Percentiles rank a stretch among this genome's conserved stretches.
phyloP scores from a whole-genome alignment of 2,797 vertebrate species.

The Gallinago solitaria region DNA sequence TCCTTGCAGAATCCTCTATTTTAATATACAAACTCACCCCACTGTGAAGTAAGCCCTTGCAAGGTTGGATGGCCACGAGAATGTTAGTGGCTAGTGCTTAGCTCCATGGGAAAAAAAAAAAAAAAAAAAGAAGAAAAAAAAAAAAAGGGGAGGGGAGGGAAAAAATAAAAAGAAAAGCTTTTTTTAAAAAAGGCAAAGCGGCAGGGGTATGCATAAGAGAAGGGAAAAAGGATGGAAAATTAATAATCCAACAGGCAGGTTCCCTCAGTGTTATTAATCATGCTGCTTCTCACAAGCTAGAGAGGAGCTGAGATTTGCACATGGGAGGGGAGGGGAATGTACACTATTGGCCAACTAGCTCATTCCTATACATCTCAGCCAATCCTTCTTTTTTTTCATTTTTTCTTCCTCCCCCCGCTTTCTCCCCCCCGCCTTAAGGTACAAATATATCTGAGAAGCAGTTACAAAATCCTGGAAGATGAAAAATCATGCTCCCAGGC shows the following conservation, averaged over 20 bases:
- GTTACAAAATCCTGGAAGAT: constrained; percentile 79
- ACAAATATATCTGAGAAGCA: constrained; percentile 80
- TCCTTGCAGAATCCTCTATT: constrained; percentile 64
- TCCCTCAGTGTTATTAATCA: constrained; percentile 87
- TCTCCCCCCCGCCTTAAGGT: constrained; percentile 69
- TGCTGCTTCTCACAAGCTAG: constrained; percentile 79
- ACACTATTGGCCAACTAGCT: constrained; percentile 79
- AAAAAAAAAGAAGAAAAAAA: neutral
- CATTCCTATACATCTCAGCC: constrained; percentile 83
- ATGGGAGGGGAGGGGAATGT: constrained; percentile 78
- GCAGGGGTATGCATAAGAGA: constrained; percentile 73
- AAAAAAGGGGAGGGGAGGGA: neutral
- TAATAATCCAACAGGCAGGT: constrained; percentile 89
- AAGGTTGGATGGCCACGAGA: constrained; percentile 74
- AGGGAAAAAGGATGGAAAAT: constrained; percentile 82
- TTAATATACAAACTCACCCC: constrained; percentile 84
- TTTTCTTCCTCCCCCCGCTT: neutral
- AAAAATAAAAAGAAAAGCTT: constrained; percentile 25
- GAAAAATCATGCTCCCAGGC: constrained; percentile 77
- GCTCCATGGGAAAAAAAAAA: constrained; percentile 71
- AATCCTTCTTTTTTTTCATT: constrained; percentile 71
- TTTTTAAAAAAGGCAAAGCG: constrained; percentile 62
- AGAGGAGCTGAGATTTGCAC: constrained; percentile 78
- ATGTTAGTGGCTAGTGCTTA: constrained; percentile 75
- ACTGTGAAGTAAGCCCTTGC: constrained; percentile 79